Base-by-base conservation (phyloP, 2,797 vertebrate genomes). In the Lacerta viridis region DNA sequence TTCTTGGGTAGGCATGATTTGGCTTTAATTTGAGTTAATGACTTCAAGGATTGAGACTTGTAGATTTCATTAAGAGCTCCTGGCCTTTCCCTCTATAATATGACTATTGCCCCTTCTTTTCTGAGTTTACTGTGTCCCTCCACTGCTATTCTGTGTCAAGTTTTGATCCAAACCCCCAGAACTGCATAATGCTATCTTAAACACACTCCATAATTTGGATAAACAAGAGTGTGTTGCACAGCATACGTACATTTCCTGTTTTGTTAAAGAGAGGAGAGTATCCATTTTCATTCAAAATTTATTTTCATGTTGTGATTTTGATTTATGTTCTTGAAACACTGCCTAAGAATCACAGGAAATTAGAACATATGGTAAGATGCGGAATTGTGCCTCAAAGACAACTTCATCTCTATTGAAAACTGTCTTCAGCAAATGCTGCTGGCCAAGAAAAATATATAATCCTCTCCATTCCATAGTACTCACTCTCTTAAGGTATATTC, bases 301-400 rank as follows among this genome's bases (percentile, higher is more conserved):
- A 83, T 78, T 84, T 88, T 78, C n/a, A 55, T 59, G 33, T 77
- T 33, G 36, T 41, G 46, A 69, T n/a, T 78, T 88, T 78, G 43
- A 78, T 83, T 84, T 83, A 78, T 77, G 80, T 46, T 78, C 81
- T 41, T 78, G n/a, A 59, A 84, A 84, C 71, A 64, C 46, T 71
- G 46, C 46, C 74, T 83, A 17, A 43, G 41, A 71, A 78, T 84
- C 46, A 59, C 87, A 79, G 74, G 81, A 88, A 83, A 84, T 84
- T 64, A 78, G 87, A 83, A 29, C 87, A 88, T 84, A 78, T 84
- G 87, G 82, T 71, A 77, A 61, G 68, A 78, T 84, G 69, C 27
- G 87, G 78, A 78, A 78, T 69, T 43, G 77, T 83, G 64, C 81
- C 74, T 88, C 50, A 84, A 88, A 84, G 64, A 79, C 27, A 68